These are phyloP conservation scores for Dicycla oo DNA, from an alignment of 2,888 invertebrate genomes.

Conservation along the genomic window DNA sequence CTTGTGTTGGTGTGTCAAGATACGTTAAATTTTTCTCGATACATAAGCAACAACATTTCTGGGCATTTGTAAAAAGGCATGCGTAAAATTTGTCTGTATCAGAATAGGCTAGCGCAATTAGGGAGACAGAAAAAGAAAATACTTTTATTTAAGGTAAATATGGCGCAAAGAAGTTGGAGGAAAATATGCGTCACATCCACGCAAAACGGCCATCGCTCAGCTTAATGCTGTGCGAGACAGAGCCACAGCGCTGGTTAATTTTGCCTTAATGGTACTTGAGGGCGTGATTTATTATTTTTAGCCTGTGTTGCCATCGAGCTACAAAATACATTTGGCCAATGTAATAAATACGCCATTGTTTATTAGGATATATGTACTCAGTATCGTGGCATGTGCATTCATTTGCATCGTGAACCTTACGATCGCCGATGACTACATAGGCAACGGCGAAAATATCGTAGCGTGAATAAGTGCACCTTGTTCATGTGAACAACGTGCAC, in stretches of 20 bases:
- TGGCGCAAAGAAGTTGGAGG: no score
- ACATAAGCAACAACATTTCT: conserved; percentile 10
- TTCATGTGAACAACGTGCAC: background rate
- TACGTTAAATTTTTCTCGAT: conserved; percentile 16
- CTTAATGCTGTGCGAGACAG: no score
- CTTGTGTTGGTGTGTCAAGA: conserved; percentile 28
- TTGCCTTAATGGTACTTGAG: no score
- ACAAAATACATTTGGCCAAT: background rate
- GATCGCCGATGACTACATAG: background rate
- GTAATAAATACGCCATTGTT: background rate
- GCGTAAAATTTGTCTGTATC: background rate
- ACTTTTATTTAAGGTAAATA: no score
- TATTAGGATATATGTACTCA: background rate
- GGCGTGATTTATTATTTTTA: background rate
- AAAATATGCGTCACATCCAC: no score
- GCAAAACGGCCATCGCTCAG: no score
- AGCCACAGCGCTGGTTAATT: background rate
- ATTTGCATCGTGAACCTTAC: background rate
- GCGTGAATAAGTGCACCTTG: no score
- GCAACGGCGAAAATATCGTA: no score
- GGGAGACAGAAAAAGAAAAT: no score
- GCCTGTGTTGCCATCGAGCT: background rate
- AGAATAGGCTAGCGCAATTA: background rate
- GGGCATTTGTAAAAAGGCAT: background rate
- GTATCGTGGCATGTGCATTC: background rate